Conservation (phyloP, 2,888 invertebrate species). For the Augochlorella aurata region DNA sequence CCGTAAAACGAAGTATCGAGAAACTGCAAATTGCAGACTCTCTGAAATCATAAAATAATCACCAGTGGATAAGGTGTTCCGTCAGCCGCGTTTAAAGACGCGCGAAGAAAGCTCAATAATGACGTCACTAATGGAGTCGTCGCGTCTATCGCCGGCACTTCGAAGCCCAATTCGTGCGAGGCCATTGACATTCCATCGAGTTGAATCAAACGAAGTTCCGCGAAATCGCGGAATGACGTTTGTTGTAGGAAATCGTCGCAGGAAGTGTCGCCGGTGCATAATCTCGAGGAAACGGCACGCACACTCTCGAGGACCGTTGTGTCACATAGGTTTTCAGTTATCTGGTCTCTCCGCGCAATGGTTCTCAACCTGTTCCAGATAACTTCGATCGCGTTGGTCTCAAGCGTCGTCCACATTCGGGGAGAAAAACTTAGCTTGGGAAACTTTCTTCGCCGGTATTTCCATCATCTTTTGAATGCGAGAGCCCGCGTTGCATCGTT, state of each 20-base stretch:
- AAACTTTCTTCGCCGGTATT: not conserved
- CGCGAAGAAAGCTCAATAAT: not conserved
- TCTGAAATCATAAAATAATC: too few species aligned
- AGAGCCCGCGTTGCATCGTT: not conserved
- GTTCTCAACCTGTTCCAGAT: not conserved
- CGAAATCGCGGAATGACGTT: slow-evolving; percentile 19
- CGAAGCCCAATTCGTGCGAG: not conserved
- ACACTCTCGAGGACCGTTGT: slow-evolving; percentile 24
- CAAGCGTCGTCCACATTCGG: not conserved
- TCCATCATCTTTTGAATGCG: not conserved
- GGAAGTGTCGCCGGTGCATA: slow-evolving; percentile 41
- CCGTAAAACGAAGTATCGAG: too few species aligned
- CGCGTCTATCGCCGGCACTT: not conserved
- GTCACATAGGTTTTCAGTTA: slow-evolving; percentile 32
- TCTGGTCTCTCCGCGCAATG: slow-evolving; percentile 3
- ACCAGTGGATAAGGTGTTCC: not conserved
- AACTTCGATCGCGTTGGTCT: too few species aligned
- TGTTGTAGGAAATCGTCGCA: slow-evolving; percentile 30
- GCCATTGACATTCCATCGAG: not conserved
- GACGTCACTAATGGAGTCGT: not conserved
- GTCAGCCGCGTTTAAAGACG: not conserved
- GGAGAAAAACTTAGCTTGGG: not conserved
- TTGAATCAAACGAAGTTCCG: slow-evolving; percentile 17
- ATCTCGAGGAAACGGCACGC: slow-evolving; percentile 52
- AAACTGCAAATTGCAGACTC: too few species aligned